phyloP scores from a whole-genome alignment of 2,113 vertebrate genomes.

The Colossoma macropomum region DNA sequence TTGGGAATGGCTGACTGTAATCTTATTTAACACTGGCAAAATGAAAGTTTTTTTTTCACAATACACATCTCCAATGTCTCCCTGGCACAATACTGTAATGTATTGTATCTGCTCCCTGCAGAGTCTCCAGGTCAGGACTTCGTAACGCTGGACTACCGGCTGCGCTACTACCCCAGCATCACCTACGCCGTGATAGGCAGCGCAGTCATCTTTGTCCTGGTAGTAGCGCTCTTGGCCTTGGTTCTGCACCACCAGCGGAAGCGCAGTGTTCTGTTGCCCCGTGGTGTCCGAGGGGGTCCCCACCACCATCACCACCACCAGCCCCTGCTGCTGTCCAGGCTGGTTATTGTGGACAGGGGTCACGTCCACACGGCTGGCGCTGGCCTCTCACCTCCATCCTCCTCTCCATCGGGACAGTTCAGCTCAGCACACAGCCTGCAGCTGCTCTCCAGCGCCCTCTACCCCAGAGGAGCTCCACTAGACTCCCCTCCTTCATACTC shows the following conservation, averaged over 20 bases:
- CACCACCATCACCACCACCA: conserved; percentile 89
- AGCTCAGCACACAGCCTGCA: conserved; percentile 87
- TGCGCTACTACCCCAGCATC: conserved; percentile 94
- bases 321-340: conserved; percentile 90
- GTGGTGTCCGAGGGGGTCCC: conserved; percentile 70
- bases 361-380: conserved; percentile 72
- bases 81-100: background rate
- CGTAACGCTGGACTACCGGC: conserved; percentile 89
- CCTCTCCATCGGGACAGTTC: conserved; percentile 81
- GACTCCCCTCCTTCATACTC: conserved; percentile 94
- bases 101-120: conserved; percentile 61
- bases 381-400: conserved; percentile 76
- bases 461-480: conserved; percentile 75
- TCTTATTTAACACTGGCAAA: background rate
- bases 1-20: background rate
- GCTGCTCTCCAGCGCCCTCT: conserved; percentile 84
- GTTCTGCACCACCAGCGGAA: conserved; percentile 96
- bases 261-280: conserved; percentile 88
- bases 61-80: background rate
- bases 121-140: conserved; percentile 91
- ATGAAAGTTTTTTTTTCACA: no score
- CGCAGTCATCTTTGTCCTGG: conserved; percentile 92
- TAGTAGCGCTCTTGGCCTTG: conserved; percentile 91
- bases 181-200: conserved; percentile 96
- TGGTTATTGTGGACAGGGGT: conserved; percentile 91